Base-by-base conservation (phyloP, 2,113 vertebrate genomes). In the Delphinus delphis region DNA sequence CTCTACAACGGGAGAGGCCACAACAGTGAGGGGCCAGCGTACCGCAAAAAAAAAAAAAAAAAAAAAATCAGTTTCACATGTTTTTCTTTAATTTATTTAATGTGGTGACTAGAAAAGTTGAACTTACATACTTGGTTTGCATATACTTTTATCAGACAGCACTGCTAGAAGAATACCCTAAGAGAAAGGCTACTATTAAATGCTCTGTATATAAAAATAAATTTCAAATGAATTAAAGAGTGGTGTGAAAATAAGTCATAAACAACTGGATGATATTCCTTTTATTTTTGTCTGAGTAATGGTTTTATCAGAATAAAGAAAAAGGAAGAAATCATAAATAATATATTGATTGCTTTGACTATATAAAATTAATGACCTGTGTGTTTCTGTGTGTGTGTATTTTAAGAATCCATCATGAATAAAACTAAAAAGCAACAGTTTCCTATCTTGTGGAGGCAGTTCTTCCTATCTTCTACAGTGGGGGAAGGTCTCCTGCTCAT, bases 271-370 rank as follows among this genome's bases (percentile, higher is more conserved):
- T 95, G 20, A 62, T 65, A 63, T 5, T 63, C 2, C 47, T 70
- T 65, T 86, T 93, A 38, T 68, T 25, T 87, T 90, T 70, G 31
- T 14, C 36, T 73, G 38, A 41, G 14, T 53, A 44, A 41, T 77
- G 53, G n/a, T 80, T 88, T 84, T 84, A 68, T 71, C 23, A 70
- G 8, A 81, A 81, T 80, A 80, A 74, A 84, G 58, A 63, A 71
- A 93, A 93, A 80, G 12, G 36, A 96, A 62, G 18, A 65, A 81
- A 86, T 81, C 28, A 17, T 93, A 95, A 68, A 53, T 74, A 88
- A 44, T 44, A 50, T 76, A 90, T 82, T 95, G 58, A 25, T 76
- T 53, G 11, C 3, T 74, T 91, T 60, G 63, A 53, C 4, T 76
- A 38, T 63, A 21, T 86, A 76, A 92, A 86, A 77, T 92, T 74